Evolutionary conservation across 2,888 invertebrate species (phyloP).

Genomic region (Caenorhabditis virilis): DNA sequence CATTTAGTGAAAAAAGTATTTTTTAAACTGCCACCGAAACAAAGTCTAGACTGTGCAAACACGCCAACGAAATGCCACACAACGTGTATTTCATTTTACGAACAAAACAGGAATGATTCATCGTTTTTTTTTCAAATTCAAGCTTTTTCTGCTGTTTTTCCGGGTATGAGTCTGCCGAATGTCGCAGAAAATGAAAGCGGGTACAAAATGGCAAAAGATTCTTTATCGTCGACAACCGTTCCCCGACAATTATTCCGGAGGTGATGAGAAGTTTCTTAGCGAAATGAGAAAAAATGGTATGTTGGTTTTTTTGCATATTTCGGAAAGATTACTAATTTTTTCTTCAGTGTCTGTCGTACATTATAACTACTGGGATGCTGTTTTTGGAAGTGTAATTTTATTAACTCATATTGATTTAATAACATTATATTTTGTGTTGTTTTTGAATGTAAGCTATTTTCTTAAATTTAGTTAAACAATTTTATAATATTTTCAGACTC

Average conservation of each 20-base stretch:
- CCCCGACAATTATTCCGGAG: constrained; percentile 90
- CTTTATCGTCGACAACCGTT: constrained; percentile 85
- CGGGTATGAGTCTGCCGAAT: constrained; percentile 18
- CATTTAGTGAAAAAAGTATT: too few relatives aligned
- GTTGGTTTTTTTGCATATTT: constrained; percentile 1
- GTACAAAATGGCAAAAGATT: constrained; percentile 81
- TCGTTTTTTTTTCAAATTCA: too few relatives aligned
- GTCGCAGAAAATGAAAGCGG: constrained; percentile 10
- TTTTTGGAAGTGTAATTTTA: constrained; percentile 80
- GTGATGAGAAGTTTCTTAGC: constrained; percentile 80
- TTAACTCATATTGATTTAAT: constrained; percentile 79
- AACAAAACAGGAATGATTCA: too few relatives aligned
- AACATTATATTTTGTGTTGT: constrained; percentile 65
- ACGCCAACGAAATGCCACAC: too few relatives aligned
- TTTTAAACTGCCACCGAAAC: too few relatives aligned
- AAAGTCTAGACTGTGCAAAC: too few relatives aligned
- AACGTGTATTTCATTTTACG: too few relatives aligned
- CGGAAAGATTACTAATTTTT: constrained; percentile 27
- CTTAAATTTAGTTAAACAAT: background rate
- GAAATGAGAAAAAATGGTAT: constrained; percentile 74
- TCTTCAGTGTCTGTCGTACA: constrained; percentile 78
- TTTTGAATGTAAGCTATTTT: constrained; percentile 48
- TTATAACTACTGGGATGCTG: constrained; percentile 77
- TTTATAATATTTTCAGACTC: constrained; percentile 32
- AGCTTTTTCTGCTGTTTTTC: too few relatives aligned